Evolutionary conservation across 2,888 invertebrate species (phyloP).

Genomic region (Clostera curtula): DNA sequence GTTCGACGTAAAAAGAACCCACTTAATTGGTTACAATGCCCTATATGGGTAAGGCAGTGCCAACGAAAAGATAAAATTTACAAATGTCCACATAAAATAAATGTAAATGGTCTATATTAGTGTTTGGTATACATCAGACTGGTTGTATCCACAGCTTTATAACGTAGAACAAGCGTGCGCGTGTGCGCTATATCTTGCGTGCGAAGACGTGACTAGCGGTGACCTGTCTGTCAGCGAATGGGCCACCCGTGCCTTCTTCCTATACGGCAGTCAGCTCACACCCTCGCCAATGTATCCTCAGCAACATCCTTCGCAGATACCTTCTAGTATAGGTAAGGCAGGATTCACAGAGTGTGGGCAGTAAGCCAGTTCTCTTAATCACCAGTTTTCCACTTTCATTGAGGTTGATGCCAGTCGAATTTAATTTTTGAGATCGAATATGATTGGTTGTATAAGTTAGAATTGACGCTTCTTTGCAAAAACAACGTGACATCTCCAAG

Average conservation of each 20-base stretch:
- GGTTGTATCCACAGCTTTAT: conserved; percentile 77
- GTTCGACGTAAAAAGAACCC: too few relatives aligned
- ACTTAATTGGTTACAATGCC: too few relatives aligned
- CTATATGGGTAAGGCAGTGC: too few relatives aligned
- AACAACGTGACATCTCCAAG: too few relatives aligned
- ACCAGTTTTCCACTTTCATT: background rate
- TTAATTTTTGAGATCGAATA: too few relatives aligned
- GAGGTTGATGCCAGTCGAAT: too few relatives aligned
- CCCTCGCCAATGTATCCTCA: conserved; percentile 32
- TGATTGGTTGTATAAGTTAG: too few relatives aligned
- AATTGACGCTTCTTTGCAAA: too few relatives aligned
- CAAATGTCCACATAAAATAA: too few relatives aligned
- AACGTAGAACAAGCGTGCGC: conserved; percentile 92
- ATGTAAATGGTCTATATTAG: background rate
- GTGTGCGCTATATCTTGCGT: conserved; percentile 89
- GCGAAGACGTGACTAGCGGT: conserved; percentile 69
- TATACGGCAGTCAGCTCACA: conserved; percentile 88
- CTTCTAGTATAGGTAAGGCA: conserved; percentile 40
- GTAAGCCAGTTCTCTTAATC: background rate
- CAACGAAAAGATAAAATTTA: too few relatives aligned
- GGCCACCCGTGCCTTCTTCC: conserved; percentile 93
- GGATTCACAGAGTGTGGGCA: background rate
- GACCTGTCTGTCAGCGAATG: conserved; percentile 83
- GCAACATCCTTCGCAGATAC: conserved; percentile 42
- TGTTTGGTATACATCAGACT: too few relatives aligned